Base-by-base conservation (phyloP, 2,113 vertebrate genomes). In the Misgurnus mizolepis region DNA sequence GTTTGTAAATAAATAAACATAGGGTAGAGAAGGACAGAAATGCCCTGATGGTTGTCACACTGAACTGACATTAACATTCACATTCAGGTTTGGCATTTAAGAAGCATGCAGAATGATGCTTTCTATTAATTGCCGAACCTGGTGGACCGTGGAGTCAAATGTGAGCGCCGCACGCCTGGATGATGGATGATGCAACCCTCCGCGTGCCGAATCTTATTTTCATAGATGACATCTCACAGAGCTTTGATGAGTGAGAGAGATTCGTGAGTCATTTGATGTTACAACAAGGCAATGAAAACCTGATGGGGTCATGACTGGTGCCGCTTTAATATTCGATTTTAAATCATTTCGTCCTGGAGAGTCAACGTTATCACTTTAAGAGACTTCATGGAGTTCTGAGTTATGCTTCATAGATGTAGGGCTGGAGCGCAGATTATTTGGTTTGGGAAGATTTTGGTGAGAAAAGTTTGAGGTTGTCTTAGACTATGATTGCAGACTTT, bases 61-160 rank as follows among this genome's bases (percentile, higher is more conserved):
- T 34, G 3, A 17, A 69, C 10, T 15, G 18, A 6, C 49, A 67
- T 80, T 80, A 67, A 34, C 76, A 82, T 67, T 78, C 22, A 41
- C 43, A 2, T 60, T 61, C 50, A 66, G 68, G 43, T 56, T 47
- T 82, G 76, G 49, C 81, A 82, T 79, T 82, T 73, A 78, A 82
- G 55, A 73, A 53, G 50, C 41, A 6, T 79, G 50, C 17, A 14
- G 41, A 71, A 74, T 53, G 76, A 73, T 66, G 50, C 49, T 49
- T 82, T 78, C 27, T 76, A 72, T 73, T 78, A 82, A 78, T 74
- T 78, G 61, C 5, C 9, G 65, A 70, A 79, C 60, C 62, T 65
- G 43, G 60, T 67, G 76, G 69, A 82, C 68, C 76, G 12, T 62
- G 34, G 70, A 79, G 61, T 73, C 43, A 58, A 49, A 61, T 60